Evolutionary conservation across 2,888 invertebrate species (phyloP), one percentile per base, ranked within the genome.

Genomic region (Malthinus flaveolus): DNA sequence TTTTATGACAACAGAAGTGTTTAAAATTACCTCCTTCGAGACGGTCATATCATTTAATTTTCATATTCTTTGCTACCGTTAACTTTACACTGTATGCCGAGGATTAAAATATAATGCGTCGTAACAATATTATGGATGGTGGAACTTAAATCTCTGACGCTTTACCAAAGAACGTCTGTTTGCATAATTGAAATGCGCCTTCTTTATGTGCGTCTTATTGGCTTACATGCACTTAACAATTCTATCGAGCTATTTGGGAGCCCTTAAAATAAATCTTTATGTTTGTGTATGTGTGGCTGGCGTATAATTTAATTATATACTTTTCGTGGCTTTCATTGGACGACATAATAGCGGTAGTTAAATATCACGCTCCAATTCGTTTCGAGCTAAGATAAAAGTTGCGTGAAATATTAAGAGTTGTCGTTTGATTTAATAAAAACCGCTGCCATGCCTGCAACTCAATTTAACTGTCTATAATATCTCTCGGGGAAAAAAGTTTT

Each of bases 1-100:
- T 76, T 77, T 78, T 75, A 76, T 71, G 74, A 74, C 77, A 73
- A 73, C 74, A 75, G 77, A 77, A 78, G 77, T 78, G 77, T 78
- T 78, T 78, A 76, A 75, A 77, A 78, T 78, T 77, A 73, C 75
- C 73, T 74, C 76, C 76, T 69, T 57, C 34, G 75, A 74, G 76
- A 76, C 73, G 69, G 72, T 67, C 73, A 70, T 76, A 75, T 77
- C 77, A 77, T 78, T 78, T 78, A 78, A 77, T 77, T 78, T 78
- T 78, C 78, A 78, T 77, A 67, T 69, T 70, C 68, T 65, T 65
- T 66, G 67, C 66, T 64, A 71, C 70, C 67, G 69, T 71, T 69
- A 69, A 69, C 64, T 69, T 67, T 65, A 61, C 63, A 60, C 63
- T 64, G 66, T 66, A 68, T 61, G 65, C 68, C 44, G 66, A 65